Conservation (phyloP, 37 sponge, comb jelly and placozoan genomes). For the Halichondria panicea region DNA sequence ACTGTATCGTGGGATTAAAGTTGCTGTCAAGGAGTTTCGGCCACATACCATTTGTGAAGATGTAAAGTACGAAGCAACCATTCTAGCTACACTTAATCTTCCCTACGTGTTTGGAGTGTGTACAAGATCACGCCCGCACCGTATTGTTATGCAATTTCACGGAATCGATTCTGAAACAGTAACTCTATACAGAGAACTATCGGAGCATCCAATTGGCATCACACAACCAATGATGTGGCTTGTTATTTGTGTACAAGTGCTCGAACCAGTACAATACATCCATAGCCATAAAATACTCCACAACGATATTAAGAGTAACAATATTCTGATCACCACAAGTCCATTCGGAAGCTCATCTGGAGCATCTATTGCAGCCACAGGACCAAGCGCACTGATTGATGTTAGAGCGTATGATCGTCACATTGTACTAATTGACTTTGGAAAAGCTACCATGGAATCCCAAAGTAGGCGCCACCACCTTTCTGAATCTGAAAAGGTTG, state of each 20-base stretch:
- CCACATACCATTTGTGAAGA: conserved; percentile 20
- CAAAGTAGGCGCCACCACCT: conserved; percentile 6
- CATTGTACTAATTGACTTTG: conserved; percentile 39
- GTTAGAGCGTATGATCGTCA: no score
- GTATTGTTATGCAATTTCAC: conserved; percentile 34
- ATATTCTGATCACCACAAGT: conserved; percentile 16
- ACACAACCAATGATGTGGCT: conserved; percentile 7
- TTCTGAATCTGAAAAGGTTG: conserved; percentile 1
- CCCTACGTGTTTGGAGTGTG: conserved; percentile 27
- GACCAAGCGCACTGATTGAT: no score
- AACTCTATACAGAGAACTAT: no score
- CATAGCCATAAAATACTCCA: conserved; percentile 20
- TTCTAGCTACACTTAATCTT: conserved; percentile 7
- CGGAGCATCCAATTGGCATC: neutral
- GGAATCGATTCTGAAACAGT: no score
- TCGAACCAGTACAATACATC: conserved; percentile 22
- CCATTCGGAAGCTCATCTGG: no score
- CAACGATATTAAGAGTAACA: conserved; percentile 32
- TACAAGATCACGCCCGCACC: neutral
- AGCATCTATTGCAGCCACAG: neutral
- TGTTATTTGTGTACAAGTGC: conserved; percentile 1
- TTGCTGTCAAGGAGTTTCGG: conserved; percentile 38
- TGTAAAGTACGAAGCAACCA: conserved; percentile 10
- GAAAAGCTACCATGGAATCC: conserved; percentile 11
- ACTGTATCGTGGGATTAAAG: conserved; percentile 17